Base-by-base conservation (phyloP, 92 coral and sea anemone species). In the Palythoa caribaeorum region DNA sequence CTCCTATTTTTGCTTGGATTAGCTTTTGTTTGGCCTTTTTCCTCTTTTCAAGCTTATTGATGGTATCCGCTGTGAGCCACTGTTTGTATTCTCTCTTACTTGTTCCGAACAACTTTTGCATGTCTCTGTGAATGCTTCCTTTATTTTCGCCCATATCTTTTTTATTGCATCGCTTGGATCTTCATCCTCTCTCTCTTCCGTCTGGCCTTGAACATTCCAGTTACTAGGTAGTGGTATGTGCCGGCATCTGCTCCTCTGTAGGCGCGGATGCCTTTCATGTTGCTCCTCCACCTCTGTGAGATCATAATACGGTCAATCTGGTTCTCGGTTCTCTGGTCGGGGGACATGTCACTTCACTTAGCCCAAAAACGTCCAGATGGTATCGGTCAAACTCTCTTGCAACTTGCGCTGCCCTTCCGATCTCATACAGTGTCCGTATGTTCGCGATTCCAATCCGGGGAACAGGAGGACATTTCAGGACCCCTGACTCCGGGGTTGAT, bases 61-160 rank as follows among this genome's bases (percentile, higher is more conserved):
- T 62, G 5, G 69, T 11, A 17, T 14, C 20, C 20, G 4, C 69
- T 5, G 17, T 62, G 69, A 62, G 20, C 69, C 69, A 12, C 20
- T 62, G 69, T 62, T 62, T 62, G 17, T 11, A 62, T n/a, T 62
- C 1, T 62, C 69, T 62, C 17, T 14, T 62, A 14, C 69, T 62
- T 62, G 69, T 62, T 62, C 69, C 20, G 69, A 62, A n/a, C 69
- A 62, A 13, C 20, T 62, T n/a, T 62, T 62, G 69, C 69, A 62
- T 6, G 69, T 62, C 69, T 5, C 69, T 5, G 20, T n/a, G 21
- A 62, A 62, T 17, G 5, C 20, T n/a, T n/a, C 69, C 20, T 62
- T 62, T 5, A 62, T 9, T n/a, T 13, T 0, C 20, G 3, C 19
- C 69, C 19, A 13, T n/a, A 5, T 60, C 19, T 60, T 62, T n/a